Percentiles rank a stretch among this genome's conserved stretches.
These are phyloP conservation scores for Aphis craccivora DNA, from an alignment of 1,140 invertebrate species.

Conservation along the genomic window DNA sequence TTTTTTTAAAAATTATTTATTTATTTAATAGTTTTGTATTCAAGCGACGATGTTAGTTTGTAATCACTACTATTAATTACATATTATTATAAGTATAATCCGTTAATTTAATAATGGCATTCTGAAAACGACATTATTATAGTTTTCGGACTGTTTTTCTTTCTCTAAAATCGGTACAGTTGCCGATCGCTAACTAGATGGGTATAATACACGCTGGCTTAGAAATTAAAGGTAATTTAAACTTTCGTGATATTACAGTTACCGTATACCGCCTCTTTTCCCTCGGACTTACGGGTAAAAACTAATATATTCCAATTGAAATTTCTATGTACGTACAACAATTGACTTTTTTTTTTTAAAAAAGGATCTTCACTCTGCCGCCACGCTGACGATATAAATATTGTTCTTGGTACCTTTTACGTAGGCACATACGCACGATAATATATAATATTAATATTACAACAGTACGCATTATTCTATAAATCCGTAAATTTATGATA, in stretches of 20 bases:
- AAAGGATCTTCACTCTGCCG: neutral
- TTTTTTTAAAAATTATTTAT: too few relatives aligned
- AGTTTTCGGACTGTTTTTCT: too few relatives aligned
- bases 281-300: neutral
- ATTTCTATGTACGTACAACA: neutral
- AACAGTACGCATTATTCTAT: neutral
- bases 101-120: too few relatives aligned
- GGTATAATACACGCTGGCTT: too few relatives aligned
- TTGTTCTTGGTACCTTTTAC: neutral
- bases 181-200: too few relatives aligned
- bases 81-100: too few relatives aligned
- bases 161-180: too few relatives aligned
- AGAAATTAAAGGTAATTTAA: neutral
- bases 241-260: neutral
- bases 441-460: neutral
- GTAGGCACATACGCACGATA: neutral
- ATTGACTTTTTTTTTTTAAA: neutral
- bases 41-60: too few relatives aligned
- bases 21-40: too few relatives aligned
- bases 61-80: too few relatives aligned
- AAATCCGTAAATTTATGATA: neutral
- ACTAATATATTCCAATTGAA: neutral
- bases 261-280: neutral
- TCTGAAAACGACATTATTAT: too few relatives aligned
- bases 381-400: neutral